These are phyloP conservation scores for Erpornis zantholeuca DNA, from an alignment of 2,113 vertebrate genomes.

Conservation along the genomic window DNA sequence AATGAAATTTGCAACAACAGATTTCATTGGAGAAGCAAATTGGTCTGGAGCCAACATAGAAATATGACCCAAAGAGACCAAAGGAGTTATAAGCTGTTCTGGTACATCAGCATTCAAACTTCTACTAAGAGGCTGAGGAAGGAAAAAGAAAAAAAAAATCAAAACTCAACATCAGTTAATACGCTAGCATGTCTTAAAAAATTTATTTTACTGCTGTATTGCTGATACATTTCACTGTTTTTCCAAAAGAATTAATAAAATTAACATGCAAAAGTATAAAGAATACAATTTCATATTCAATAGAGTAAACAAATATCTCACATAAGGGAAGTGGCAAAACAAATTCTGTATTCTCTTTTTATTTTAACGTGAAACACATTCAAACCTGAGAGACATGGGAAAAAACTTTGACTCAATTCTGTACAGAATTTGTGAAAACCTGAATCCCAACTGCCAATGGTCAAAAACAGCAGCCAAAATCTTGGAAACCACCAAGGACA, in stretches of 20 bases:
- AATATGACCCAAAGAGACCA: conserved; percentile 97
- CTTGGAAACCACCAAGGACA: not conserved
- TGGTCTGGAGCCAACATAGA: conserved; percentile 99
- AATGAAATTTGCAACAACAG: conserved; percentile 99
- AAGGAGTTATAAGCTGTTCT: conserved; percentile 95
- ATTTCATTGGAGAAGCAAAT: conserved; percentile 99
- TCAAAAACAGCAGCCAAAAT: not conserved
- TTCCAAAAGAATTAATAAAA: not conserved
- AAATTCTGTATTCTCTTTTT: not conserved
- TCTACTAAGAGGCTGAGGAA: conserved; percentile 89
- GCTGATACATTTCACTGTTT: not conserved
- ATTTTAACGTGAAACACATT: not conserved
- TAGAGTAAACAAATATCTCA: not conserved
- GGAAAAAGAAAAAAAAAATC: not conserved
- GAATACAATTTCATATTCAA: not conserved
- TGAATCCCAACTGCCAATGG: not conserved
- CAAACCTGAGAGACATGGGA: not conserved
- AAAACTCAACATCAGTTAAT: not conserved
- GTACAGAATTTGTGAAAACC: not conserved
- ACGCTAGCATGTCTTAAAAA: not conserved
- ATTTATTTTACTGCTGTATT: not conserved
- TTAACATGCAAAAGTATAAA: not conserved
- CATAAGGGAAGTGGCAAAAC: not conserved
- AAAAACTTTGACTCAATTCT: not conserved
- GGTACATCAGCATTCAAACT: conserved; percentile 97